These are phyloP conservation scores for Xiphophorus birchmanni DNA, from an alignment of 2,797 vertebrate genomes.

Conservation along the genomic window DNA sequence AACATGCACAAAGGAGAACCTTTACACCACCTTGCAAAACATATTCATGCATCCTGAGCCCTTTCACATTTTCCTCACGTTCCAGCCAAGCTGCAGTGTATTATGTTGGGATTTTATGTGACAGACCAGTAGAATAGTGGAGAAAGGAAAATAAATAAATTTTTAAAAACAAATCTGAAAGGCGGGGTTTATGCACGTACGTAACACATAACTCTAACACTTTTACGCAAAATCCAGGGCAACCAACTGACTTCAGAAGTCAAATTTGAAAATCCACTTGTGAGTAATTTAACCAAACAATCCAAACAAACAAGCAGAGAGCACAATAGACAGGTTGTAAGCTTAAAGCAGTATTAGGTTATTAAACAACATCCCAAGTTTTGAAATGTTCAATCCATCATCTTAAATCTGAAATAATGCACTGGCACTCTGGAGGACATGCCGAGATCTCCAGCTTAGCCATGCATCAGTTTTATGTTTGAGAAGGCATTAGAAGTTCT, in stretches of 20 bases:
- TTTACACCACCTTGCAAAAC: background rate
- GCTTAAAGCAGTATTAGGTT: background rate
- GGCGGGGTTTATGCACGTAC: background rate
- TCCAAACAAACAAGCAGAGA: background rate
- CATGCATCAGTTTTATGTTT: background rate
- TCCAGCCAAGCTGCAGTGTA: too few relatives aligned
- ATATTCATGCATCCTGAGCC: background rate
- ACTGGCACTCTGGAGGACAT: background rate
- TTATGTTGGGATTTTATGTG: too few relatives aligned
- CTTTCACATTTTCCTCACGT: background rate
- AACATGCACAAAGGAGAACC: slow-evolving; percentile 2
- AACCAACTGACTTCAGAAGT: background rate
- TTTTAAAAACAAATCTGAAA: background rate
- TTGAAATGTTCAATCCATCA: background rate
- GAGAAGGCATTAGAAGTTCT: background rate
- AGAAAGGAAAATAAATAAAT: too few relatives aligned
- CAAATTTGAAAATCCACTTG: background rate
- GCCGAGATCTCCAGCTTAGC: background rate
- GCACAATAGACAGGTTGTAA: background rate
- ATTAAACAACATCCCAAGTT: background rate
- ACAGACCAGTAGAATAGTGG: too few relatives aligned
- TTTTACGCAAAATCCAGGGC: background rate
- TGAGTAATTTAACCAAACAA: background rate
- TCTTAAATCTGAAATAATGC: background rate
- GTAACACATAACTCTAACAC: background rate